Base-by-base conservation (phyloP, 2,113 vertebrate genomes). In the Micromys minutus region DNA sequence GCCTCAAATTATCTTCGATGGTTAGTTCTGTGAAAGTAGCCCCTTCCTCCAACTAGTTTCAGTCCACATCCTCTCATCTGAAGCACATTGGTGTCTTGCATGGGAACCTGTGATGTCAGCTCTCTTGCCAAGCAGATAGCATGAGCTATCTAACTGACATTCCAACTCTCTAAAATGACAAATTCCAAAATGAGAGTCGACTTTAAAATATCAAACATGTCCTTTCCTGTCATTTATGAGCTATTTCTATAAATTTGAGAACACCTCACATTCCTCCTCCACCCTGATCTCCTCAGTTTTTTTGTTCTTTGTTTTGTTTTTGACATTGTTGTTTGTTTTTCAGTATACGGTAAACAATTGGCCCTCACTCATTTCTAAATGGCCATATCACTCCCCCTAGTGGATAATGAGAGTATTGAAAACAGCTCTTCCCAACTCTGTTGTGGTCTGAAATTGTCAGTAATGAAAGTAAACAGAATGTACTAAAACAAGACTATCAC, bases 341-440 rank as follows among this genome's bases (percentile, higher is more conserved):
- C 55, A 83, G 3, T 42, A 17, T 17, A 59, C 55, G 8, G 22
- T 2, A 26, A 16, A 81, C 79, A 57, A 57, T 16, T 7, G 39
- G 22, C 76, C 16, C 6, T 39, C 6, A 7, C 12, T 57, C 36
- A 24, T 39, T 59, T 65, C 57, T 15, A 59, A 93, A 85, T 19
- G n/a, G 17, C 22, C 1, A 10, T 71, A 52, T 65, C 47, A 16
- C 90, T 57, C 95, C 92, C 29, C 15, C 93, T 95, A 57, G 76
- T 81, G 94, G 89, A 80, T 59, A 84, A 47, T 47, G 67, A 67
- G 26, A 45, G 63, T 84, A 95, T 74, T 39, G 50, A 91, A 94
- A 71, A 47, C 63, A 71, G 29, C 16, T 19, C 42, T 79, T 55
- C 59, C 50, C 47, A 63, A 31, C 11, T 79, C 59, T 47, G 17